Percentiles rank a stretch among this genome's conserved stretches.
These are phyloP conservation scores for Actinemys pallida DNA, from an alignment of 2,113 vertebrate genomes.

Conservation along the genomic window DNA sequence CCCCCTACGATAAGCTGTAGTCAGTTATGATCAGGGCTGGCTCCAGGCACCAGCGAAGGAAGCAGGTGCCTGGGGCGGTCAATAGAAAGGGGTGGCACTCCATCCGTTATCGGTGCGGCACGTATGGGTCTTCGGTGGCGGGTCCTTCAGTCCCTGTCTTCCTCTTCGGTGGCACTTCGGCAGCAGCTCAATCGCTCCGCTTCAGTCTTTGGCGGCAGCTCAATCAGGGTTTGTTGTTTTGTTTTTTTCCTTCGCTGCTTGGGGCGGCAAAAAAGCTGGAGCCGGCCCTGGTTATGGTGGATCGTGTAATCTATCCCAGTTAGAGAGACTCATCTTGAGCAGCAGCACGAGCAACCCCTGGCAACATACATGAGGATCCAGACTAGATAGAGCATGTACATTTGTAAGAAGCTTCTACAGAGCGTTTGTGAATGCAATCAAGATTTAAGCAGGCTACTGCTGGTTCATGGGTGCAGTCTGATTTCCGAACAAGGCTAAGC, in stretches of 20 bases:
- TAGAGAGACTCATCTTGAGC: not conserved
- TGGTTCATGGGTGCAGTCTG: accelerated
- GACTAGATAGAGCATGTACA: not conserved
- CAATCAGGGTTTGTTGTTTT: too few relatives aligned
- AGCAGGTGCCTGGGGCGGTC: too few relatives aligned
- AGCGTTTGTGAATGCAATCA: accelerated
- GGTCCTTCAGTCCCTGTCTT: too few relatives aligned
- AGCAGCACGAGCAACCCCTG: accelerated
- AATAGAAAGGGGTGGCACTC: too few relatives aligned
- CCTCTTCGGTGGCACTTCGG: too few relatives aligned
- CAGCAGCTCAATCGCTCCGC: too few relatives aligned
- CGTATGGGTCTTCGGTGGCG: too few relatives aligned
- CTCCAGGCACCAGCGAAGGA: too few relatives aligned
- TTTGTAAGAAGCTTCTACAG: accelerated
- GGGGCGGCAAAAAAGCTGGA: too few relatives aligned
- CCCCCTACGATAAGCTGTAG: not conserved
- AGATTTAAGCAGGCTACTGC: not conserved
- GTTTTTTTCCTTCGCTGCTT: too few relatives aligned
- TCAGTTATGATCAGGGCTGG: accelerated
- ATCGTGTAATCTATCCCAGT: not conserved
- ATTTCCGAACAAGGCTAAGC: not conserved
- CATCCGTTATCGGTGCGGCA: too few relatives aligned
- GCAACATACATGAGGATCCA: not conserved
- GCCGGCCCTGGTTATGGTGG: accelerated
- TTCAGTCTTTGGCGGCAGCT: too few relatives aligned